These are phyloP conservation scores for Pao palembangensis DNA, from an alignment of 2,113 vertebrate species.

Conservation along the genomic window DNA sequence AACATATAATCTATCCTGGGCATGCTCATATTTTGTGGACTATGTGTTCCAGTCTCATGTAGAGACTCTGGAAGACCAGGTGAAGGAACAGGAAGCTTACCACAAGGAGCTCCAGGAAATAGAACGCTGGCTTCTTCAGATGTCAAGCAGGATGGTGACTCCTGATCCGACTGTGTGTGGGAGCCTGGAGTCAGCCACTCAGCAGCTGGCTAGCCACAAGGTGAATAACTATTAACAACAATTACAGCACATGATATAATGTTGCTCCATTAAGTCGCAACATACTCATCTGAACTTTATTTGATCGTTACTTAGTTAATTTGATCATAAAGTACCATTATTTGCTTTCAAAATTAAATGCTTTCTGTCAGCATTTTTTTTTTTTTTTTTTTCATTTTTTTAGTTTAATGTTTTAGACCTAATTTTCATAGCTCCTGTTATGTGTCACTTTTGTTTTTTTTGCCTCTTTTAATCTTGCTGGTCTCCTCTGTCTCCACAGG, in stretches of 20 bases:
- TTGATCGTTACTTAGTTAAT: too few species aligned
- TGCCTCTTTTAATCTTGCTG: too few species aligned
- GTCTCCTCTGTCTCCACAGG: constrained; percentile 71
- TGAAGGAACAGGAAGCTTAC: constrained; percentile 91
- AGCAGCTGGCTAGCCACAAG: constrained; percentile 94
- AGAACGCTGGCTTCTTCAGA: constrained; percentile 94
- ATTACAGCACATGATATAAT: neutral
- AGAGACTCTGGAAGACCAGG: constrained; percentile 79
- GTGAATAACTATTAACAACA: constrained; percentile 58
- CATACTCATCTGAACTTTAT: too few species aligned
- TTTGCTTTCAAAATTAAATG: too few species aligned
- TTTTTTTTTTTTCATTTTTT: neutral
- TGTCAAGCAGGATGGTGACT: constrained; percentile 90
- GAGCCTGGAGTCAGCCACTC: constrained; percentile 87
- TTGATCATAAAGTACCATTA: too few species aligned
- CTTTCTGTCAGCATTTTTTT: too few species aligned
- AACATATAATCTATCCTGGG: neutral
- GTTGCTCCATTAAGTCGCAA: neutral
- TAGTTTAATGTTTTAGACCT: neutral
- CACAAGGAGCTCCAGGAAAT: constrained; percentile 89
- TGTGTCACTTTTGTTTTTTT: neutral
- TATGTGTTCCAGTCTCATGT: constrained; percentile 74
- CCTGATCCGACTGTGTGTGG: constrained; percentile 82
- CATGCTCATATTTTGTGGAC: constrained; percentile 16
- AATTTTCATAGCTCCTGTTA: neutral